Evolutionary conservation across 1,140 invertebrate genomes (phyloP).

Genomic region (Gryllus bimaculatus): DNA sequence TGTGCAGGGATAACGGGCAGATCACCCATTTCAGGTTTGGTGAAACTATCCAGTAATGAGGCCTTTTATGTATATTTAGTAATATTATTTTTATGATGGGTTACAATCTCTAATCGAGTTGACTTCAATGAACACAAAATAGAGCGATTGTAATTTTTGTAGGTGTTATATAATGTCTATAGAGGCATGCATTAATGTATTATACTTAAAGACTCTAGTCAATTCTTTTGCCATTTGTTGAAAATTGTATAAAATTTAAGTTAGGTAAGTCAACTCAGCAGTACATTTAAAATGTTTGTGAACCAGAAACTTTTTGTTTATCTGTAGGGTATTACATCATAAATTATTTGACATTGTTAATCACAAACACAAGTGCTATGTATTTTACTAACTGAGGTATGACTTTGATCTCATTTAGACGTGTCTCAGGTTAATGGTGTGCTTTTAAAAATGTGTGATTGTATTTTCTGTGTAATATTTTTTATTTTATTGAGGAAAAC

Average conservation of each 20-base stretch:
- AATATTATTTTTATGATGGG: neutral
- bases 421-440: too few relatives aligned
- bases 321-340: too few relatives aligned
- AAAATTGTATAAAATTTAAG: neutral
- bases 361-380: too few relatives aligned
- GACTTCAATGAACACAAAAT: neutral
- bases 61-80: neutral
- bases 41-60: neutral
- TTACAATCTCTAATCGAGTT: neutral
- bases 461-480: too few relatives aligned
- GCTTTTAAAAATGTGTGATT: too few relatives aligned
- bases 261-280: neutral
- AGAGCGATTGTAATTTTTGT: neutral
- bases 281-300: neutral
- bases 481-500: too few relatives aligned
- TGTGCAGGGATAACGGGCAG: constrained; percentile 8
- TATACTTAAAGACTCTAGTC: neutral
- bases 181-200: neutral
- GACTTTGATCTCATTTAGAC: too few relatives aligned
- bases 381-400: too few relatives aligned
- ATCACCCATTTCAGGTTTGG: constrained; percentile 8
- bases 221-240: neutral
- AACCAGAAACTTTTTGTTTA: too few relatives aligned
- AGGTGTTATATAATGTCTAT: neutral
- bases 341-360: too few relatives aligned